Evolutionary conservation across 2,797 vertebrate genomes (phyloP), one percentile per base, ranked within the genome.

Genomic region (Ambastaia sidthimunki): DNA sequence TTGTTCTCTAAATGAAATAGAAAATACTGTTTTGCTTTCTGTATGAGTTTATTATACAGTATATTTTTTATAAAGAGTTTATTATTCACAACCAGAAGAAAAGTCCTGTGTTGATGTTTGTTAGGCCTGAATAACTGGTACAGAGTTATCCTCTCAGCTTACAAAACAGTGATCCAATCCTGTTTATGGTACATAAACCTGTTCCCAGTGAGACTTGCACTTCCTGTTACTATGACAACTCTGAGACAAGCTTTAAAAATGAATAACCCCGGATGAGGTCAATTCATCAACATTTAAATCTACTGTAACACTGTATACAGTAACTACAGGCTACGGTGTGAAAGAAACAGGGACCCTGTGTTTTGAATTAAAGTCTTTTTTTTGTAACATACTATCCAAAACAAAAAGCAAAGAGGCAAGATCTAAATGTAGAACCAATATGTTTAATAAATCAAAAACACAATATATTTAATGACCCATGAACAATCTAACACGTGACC

Each of bases 221-320:
- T 59, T 59, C 15, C 57, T 59, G 57, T 59, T 59, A 25, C 57
- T 28, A 59, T 59, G 23, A 59, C 57, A 59, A 59, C 57, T 59
- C 23, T 25, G 12, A 6, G 21, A 25, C 13, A 3, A 23, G 19
- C 7, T 21, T 50, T 55, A 55, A 55, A 55, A 55, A 55, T 2
- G 3, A 55, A 55, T 7, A 19, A 19, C 54, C 47, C 13, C 21
- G 19, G 6, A 21, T 23, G 9, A 10, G 23, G 3, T 28, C 21
- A 60, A 28, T 48, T 48, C 13, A 12, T 47, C 44, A 37, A 37
- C 57, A 5, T 15, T 21, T 57, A 59, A 59, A 59, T 59, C 19
- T 2, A 21, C 54, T 55, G 19, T 19, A 55, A 23, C 3, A 16
- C 47, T 48, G 4, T 48, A 6, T 37, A 37, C 34, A 37, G 34